Evolutionary conservation across 2,113 vertebrate genomes (phyloP).

Genomic region (Lathamus discolor): DNA sequence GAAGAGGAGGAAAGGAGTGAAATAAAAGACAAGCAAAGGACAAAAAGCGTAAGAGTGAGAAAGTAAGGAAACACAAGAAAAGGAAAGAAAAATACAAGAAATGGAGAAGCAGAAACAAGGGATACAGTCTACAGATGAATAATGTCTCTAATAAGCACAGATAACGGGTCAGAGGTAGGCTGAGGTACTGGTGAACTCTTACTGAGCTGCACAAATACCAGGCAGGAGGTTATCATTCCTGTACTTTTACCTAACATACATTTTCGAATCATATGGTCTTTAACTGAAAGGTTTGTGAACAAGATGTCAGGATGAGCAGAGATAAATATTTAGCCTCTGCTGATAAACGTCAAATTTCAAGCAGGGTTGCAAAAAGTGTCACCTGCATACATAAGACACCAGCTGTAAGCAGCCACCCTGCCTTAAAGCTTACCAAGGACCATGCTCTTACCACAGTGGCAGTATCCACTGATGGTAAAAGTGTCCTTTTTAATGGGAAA

Average conservation of each 20-base stretch:
- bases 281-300: not conserved
- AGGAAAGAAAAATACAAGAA: constrained; percentile 74
- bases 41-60: constrained; percentile 78
- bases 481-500: not conserved
- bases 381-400: not conserved
- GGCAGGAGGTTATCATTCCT: constrained; percentile 9
- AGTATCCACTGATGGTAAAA: constrained; percentile 23
- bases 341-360: not conserved
- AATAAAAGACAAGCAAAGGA: constrained; percentile 79
- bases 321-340: not conserved
- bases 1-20: constrained; percentile 70
- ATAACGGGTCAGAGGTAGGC: constrained; percentile 53
- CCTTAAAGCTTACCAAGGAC: constrained; percentile 1
- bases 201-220: constrained; percentile 25
- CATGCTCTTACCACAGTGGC: constrained; percentile 10
- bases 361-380: not conserved
- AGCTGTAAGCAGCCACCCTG: constrained; percentile 30
- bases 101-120: constrained; percentile 79
- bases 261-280: not conserved
- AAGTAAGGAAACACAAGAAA: constrained; percentile 70
- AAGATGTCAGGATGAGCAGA: not conserved
- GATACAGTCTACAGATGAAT: constrained; percentile 74
- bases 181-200: constrained; percentile 18
- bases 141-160: constrained; percentile 67
- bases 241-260: not conserved